phyloP scores from a whole-genome alignment of 2,888 invertebrate species.

The Prosopocoilus inquinatus region DNA sequence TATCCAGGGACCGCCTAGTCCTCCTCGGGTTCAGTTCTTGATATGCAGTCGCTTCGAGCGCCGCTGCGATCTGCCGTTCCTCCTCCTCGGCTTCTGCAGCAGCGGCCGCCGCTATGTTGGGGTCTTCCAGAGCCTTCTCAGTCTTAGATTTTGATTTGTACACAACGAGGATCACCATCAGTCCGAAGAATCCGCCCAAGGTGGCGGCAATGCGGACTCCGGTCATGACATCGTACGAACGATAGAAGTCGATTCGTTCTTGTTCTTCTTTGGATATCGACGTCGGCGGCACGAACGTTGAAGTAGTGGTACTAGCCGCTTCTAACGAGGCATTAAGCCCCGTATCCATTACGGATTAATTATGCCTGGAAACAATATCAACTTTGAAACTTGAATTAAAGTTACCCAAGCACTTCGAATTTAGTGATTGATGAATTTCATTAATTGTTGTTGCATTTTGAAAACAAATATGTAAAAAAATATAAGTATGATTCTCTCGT shows the following conservation, averaged over 20 bases:
- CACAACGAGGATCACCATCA: conserved; percentile 87
- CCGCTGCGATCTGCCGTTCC: conserved; percentile 71
- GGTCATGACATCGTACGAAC: conserved; percentile 91
- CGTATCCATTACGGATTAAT: conserved; percentile 42
- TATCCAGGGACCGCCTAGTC: conserved; percentile 24
- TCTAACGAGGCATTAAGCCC: conserved; percentile 44
- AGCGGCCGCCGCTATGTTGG: conserved; percentile 71
- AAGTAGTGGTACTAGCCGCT: conserved; percentile 32
- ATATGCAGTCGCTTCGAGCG: conserved; percentile 67
- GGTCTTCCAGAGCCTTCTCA: conserved; percentile 72
- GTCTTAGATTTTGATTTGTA: conserved; percentile 86
- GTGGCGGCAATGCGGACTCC: conserved; percentile 90
- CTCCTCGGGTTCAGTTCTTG: conserved; percentile 54
- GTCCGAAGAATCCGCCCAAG: conserved; percentile 84
- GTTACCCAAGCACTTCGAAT: no score
- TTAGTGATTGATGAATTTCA: no score
- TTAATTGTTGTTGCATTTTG: no score
- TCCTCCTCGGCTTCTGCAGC: conserved; percentile 77
- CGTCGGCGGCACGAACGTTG: conserved; percentile 46
- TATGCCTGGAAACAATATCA: conserved; percentile 30
- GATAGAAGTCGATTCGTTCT: conserved; percentile 78
- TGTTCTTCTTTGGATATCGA: conserved; percentile 51
- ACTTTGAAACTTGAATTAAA: no score
- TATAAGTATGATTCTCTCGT: no score
- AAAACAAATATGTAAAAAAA: no score